phyloP scores from a whole-genome alignment of 1,140 invertebrate genomes.

The Dufourea novaeangliae region DNA sequence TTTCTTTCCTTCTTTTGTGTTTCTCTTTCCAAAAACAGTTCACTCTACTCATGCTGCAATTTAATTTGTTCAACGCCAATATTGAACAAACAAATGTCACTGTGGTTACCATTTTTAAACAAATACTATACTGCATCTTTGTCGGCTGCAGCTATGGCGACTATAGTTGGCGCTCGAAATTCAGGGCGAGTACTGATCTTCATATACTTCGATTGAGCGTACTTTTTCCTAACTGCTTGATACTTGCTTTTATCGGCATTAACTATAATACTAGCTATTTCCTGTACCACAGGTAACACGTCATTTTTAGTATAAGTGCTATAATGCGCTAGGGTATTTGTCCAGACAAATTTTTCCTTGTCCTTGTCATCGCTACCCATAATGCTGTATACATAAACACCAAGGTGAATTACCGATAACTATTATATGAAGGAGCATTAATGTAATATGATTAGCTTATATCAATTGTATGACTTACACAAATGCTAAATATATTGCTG shows the following conservation, averaged over 20 bases:
- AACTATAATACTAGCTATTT: slow-evolving; percentile 83
- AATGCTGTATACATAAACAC: slow-evolving; percentile 60
- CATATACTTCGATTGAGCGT: slow-evolving; percentile 82
- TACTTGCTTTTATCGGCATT: slow-evolving; percentile 84
- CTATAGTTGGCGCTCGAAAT: slow-evolving; percentile 79
- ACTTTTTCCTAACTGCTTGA: slow-evolving; percentile 85
- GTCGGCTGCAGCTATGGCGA: slow-evolving; percentile 64
- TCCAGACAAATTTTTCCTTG: slow-evolving; percentile 81
- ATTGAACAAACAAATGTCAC: slow-evolving; percentile 14
- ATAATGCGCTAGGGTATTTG: slow-evolving; percentile 84
- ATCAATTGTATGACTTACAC: slow-evolving; percentile 73
- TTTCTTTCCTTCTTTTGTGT: not conserved
- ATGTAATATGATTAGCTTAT: slow-evolving; percentile 15
- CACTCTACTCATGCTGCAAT: not conserved
- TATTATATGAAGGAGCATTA: too few species aligned
- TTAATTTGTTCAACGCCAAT: slow-evolving; percentile 8
- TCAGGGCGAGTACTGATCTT: slow-evolving; percentile 84
- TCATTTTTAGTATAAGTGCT: slow-evolving; percentile 84
- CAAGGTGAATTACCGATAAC: not conserved
- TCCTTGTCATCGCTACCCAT: slow-evolving; percentile 75
- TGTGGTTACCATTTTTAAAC: slow-evolving; percentile 1
- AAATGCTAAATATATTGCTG: slow-evolving; percentile 87
- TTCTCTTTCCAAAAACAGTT: not conserved
- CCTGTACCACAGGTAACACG: slow-evolving; percentile 83
- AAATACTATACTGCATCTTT: slow-evolving; percentile 8